Conservation (phyloP, 2,797 vertebrate species). For the Cossypha niveicapilla region DNA sequence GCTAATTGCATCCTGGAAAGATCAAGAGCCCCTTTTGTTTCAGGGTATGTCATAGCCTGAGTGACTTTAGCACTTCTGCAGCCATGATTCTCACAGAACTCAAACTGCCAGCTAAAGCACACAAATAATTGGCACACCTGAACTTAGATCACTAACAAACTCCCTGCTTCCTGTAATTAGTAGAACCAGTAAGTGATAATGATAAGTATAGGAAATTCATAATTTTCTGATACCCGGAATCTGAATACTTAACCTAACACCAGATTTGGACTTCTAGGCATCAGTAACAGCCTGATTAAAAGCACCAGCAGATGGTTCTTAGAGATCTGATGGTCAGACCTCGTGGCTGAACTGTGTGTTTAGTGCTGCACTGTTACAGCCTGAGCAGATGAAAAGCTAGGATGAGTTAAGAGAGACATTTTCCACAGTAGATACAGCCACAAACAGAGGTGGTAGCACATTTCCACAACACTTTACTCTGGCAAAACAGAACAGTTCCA, state of each 20-base stretch:
- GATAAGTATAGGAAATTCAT: neutral
- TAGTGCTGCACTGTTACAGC: neutral
- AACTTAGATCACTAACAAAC: neutral
- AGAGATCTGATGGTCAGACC: neutral
- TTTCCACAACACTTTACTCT: neutral
- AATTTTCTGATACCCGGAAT: neutral
- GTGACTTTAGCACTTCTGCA: neutral
- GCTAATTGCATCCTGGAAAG: neutral
- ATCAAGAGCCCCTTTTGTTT: neutral
- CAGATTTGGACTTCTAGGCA: neutral
- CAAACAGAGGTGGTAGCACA: neutral
- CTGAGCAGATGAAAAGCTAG: neutral
- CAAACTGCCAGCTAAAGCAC: neutral
- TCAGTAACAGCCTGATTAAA: neutral
- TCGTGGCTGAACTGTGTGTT: rapidly evolving
- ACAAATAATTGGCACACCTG: neutral
- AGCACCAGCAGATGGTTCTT: neutral
- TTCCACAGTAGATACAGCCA: neutral
- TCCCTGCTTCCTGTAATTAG: neutral
- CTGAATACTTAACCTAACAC: neutral
- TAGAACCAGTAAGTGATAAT: neutral
- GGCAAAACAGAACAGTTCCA: neutral
- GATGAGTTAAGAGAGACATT: neutral
- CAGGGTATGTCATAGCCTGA: neutral
- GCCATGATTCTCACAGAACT: neutral